Base-by-base conservation (phyloP, 2,797 vertebrate genomes). In the Phaenicophaeus curvirostris region DNA sequence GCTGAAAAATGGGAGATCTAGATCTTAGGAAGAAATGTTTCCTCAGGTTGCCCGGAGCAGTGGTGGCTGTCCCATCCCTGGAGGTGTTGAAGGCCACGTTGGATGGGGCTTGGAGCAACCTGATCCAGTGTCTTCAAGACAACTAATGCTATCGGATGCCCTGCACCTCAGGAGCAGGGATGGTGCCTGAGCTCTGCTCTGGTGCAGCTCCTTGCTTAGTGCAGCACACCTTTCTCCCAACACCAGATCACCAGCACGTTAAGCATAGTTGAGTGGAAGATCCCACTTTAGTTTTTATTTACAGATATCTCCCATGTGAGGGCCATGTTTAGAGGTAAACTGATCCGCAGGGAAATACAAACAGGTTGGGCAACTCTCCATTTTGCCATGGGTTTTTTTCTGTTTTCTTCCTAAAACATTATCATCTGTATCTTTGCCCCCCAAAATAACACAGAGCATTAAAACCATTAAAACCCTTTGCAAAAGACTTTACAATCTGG, bases 401-500 rank as follows among this genome's bases (percentile, higher is more conserved):
- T 50, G 13, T 44, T 88, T 48, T 24, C 15, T 94, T 59, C 55
- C 88, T 63, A 33, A 90, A 94, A 58, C 39, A 85, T 85, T 68
- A 55, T 59, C 87, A 57, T 72, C 73, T 94, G 89, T 57, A 94
- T 94, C 91, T 96, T 87, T 96, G 90, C 59, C 93, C 84, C 87
- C 50, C 90, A 85, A 94, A 79, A 84, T 31, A 94, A 95, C 88
- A 91, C 2, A 15, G 92, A 62, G 95, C 95, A 93, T 89, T 93
- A 89, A 94, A 94, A 53, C 77, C 85, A 93, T 95, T 89, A 93
- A 95, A 96, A 88, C 88, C 95, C 90, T 74, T 73, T 77, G 94
- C 62, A 97, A 96, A 37, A 95, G 95, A 96, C 96, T 96, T 95
- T 93, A 95, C 97, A 98, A 97, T 97, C 96, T 97, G 97, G 96